Conservation (phyloP, 2,113 vertebrate genomes). For the Eretmodus cyanostictus region DNA sequence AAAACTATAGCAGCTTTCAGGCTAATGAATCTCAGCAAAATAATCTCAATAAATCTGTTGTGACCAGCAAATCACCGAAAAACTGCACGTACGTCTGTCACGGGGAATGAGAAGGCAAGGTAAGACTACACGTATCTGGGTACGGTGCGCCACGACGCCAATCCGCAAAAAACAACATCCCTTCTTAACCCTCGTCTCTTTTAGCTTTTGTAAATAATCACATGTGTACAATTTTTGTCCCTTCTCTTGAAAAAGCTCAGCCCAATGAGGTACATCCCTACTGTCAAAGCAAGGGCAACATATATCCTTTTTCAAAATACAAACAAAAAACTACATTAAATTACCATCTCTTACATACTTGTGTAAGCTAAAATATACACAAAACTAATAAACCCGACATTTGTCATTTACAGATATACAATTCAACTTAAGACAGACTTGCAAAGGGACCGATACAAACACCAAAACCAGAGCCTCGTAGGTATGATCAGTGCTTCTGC, state of each 20-base stretch:
- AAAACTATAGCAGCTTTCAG: slow-evolving; percentile 26
- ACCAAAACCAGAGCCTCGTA: background rate
- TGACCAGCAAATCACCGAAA: background rate
- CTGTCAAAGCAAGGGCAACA: slow-evolving; percentile 29
- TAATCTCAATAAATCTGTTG: slow-evolving; percentile 19
- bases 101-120: background rate
- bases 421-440: slow-evolving; percentile 17
- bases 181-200: background rate
- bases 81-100: background rate
- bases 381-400: slow-evolving; percentile 43
- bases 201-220: background rate
- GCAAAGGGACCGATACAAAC: slow-evolving; percentile 17
- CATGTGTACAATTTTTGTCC: background rate
- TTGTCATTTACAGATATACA: slow-evolving; percentile 68
- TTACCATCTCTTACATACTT: slow-evolving; percentile 34
- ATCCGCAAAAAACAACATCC: background rate
- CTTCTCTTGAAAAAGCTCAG: background rate
- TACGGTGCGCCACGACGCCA: background rate
- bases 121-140: background rate
- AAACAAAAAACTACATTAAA: slow-evolving; percentile 36
- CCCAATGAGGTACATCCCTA: slow-evolving; percentile 27
- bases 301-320: background rate
- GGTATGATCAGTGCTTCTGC: background rate
- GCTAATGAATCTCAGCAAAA: slow-evolving; percentile 16
- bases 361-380: slow-evolving; percentile 57